Conservation (phyloP, 2,113 vertebrate species). For the Petrocephalus zakoni region DNA sequence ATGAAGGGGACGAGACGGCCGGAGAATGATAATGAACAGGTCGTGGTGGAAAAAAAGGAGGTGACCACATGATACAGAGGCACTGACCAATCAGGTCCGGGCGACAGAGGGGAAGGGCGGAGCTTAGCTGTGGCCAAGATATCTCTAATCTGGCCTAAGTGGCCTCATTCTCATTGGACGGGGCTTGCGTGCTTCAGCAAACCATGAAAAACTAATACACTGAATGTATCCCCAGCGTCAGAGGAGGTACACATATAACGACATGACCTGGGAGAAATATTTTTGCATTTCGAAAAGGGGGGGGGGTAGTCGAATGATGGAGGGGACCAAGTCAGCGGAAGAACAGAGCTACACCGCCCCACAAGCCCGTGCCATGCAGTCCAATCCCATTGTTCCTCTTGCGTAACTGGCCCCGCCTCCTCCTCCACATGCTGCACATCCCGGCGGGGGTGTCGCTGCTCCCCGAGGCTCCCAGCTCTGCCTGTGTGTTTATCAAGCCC, state of each 20-base stretch:
- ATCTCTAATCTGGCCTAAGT: background rate
- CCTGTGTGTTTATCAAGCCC: background rate
- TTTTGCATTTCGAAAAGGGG: background rate
- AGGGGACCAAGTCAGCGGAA: background rate
- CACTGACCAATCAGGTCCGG: background rate
- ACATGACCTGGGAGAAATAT: background rate
- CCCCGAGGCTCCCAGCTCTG: background rate
- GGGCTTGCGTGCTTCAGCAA: background rate
- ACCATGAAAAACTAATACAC: background rate
- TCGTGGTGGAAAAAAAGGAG: background rate
- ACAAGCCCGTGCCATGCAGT: constrained; percentile 28
- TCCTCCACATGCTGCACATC: constrained; percentile 18
- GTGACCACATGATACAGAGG: background rate
- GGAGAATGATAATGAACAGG: background rate
- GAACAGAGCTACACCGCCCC: constrained; percentile 6
- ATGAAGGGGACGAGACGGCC: background rate
- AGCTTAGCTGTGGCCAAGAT: background rate
- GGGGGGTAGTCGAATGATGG: background rate
- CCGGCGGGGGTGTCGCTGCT: background rate
- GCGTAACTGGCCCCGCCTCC: constrained; percentile 30
- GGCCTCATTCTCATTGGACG: background rate
- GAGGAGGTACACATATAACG: background rate
- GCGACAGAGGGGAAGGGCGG: background rate
- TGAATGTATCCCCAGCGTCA: background rate
- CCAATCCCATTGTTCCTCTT: constrained; percentile 27